Evolutionary conservation across 2,113 vertebrate genomes (phyloP).

Genomic region (Mesocricetus auratus): DNA sequence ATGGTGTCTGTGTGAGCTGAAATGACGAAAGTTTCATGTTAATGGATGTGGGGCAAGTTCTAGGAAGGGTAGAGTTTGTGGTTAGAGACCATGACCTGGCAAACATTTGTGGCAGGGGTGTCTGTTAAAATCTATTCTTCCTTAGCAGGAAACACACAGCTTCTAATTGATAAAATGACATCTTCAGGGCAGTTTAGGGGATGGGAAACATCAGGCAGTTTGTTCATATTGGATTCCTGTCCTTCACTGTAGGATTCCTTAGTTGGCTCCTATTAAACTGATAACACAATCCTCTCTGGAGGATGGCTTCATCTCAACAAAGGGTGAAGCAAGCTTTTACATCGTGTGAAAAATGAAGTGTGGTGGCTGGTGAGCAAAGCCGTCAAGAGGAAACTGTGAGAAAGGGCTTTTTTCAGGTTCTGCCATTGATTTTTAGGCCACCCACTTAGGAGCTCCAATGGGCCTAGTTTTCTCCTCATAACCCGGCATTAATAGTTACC

Average conservation of each 20-base stretch:
- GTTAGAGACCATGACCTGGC: not conserved
- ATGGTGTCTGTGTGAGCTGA: not conserved
- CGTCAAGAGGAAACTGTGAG: constrained; percentile 30
- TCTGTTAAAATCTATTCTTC: constrained; percentile 11
- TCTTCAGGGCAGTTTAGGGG: not conserved
- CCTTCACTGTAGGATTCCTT: constrained; percentile 53
- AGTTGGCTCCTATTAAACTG: constrained; percentile 48
- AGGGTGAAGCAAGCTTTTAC: constrained; percentile 12
- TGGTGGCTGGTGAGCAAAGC: not conserved
- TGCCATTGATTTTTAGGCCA: constrained; percentile 52
- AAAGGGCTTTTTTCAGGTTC: constrained; percentile 34
- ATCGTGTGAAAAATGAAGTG: not conserved
- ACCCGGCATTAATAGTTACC: not conserved
- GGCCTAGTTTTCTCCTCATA: constrained; percentile 29
- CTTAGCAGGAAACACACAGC: constrained; percentile 26
- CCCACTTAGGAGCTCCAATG: constrained; percentile 1
- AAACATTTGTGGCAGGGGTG: not conserved
- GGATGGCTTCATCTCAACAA: constrained; percentile 40
- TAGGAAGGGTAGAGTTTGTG: not conserved
- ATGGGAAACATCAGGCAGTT: not conserved
- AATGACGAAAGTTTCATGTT: not conserved
- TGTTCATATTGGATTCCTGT: constrained; percentile 58
- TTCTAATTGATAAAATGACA: constrained; percentile 41
- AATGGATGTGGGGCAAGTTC: not conserved
- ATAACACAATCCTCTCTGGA: constrained; percentile 9